Evolutionary conservation across 2,797 vertebrate genomes (phyloP), one percentile per base, ranked within the genome.

Genomic region (Dendrocincla fuliginosa): DNA sequence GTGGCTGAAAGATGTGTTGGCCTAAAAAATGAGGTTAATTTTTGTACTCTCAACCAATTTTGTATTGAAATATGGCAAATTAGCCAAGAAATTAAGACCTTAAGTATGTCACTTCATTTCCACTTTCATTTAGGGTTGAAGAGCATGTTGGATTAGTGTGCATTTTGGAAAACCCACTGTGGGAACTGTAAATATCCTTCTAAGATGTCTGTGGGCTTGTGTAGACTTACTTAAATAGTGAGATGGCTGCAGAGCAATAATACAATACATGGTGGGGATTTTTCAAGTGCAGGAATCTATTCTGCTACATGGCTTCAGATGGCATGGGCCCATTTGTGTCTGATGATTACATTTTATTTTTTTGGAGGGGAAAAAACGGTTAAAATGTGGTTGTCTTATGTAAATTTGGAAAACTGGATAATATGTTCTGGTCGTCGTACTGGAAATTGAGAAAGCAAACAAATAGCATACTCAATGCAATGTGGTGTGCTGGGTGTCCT

Each of bases 401-500:
- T 70, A 39, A 44, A 42, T 53, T 64, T 87, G 33, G 14, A 24
- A 71, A 86, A 49, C 9, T 0, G 4, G 20, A 6, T 80, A 20
- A 39, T 27, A 35, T 4, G 42, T 42, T 10, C 42, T 22, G 6
- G 30, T 77, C 9, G 8, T 35, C 23, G 65, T 64, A 42, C 46
- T 85, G 82, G 52, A 63, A 84, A 49, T 9, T 7, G 55, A 44
- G 35, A 53, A 55, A 27, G 41, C n/a, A 30, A 37, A 47, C 35
- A 60, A 57, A 41, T 28, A 60, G 6, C 8, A 28, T 2, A 2
- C 4, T 19, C 19, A 12, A 3, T 44, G 35, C n/a, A 2, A 0
- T n/a, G 25, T 11, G 12, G 33, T 52, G 0, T 25, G 7, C 44
- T 67, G 28, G 11, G 3, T 63, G 24, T 80, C 25, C 32, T 85